A percentile compares a stretch with the other conserved stretches of the same genome.
Conservation (phyloP, 2,113 vertebrate species). For the Oryzias melastigma region DNA sequence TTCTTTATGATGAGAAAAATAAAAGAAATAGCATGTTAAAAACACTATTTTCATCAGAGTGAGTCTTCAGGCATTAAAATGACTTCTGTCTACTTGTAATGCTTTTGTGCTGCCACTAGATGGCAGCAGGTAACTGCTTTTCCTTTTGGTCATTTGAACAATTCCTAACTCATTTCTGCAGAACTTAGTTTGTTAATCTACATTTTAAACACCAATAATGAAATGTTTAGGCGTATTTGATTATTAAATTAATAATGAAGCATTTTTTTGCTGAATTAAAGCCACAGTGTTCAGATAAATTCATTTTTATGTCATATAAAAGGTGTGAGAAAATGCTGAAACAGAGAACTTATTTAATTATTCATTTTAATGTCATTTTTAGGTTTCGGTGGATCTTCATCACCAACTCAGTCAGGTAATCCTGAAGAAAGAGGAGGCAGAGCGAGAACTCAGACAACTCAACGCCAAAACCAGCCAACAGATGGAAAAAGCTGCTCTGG, state of each 20-base stretch:
- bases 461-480: conserved; percentile 81
- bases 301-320: neutral
- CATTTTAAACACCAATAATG: too few species aligned
- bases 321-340: neutral
- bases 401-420: conserved; percentile 86
- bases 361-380: conserved; percentile 51
- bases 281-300: neutral
- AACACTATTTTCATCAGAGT: too few species aligned
- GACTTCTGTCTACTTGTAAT: conserved; percentile 18
- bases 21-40: too few species aligned
- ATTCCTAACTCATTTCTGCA: too few species aligned
- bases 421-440: conserved; percentile 89
- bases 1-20: too few species aligned
- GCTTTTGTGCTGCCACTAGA: conserved; percentile 47
- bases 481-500: conserved; percentile 87
- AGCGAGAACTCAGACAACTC: conserved; percentile 88
- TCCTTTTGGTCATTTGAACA: too few species aligned
- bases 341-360: neutral
- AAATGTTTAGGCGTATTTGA: neutral
- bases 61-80: neutral
- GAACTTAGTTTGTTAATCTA: too few species aligned
- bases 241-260: neutral
- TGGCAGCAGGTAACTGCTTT: conserved; percentile 49
- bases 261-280: neutral
- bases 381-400: conserved; percentile 89